These are phyloP conservation scores for Brassicogethes aeneus DNA, from an alignment of 2,888 invertebrate species.

Conservation along the genomic window DNA sequence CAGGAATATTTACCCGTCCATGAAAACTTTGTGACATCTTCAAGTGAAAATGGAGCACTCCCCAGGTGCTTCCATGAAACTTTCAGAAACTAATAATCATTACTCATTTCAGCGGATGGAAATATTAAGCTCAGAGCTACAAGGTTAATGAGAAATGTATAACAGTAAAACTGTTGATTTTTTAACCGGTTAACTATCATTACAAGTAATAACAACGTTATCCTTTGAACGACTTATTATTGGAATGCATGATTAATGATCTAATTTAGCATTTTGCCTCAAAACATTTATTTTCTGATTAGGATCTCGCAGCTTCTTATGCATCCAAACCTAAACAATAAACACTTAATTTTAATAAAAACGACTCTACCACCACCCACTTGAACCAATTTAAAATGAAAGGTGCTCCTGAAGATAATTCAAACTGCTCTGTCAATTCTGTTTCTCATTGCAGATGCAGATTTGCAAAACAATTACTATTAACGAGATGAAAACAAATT, in stretches of 20 bases:
- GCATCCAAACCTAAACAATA: too few species aligned
- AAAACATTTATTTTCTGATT: not conserved
- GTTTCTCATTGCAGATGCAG: too few species aligned
- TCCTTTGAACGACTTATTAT: not conserved
- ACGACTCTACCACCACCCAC: too few species aligned
- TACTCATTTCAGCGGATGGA: slow-evolving; percentile 1
- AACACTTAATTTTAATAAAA: too few species aligned
- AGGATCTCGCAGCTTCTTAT: not conserved
- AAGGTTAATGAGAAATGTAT: slow-evolving; percentile 1
- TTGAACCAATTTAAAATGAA: too few species aligned
- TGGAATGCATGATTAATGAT: not conserved
- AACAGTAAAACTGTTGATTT: not conserved
- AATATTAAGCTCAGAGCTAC: slow-evolving; percentile 2
- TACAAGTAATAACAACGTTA: not conserved
- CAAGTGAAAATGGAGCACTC: not conserved
- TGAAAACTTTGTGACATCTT: not conserved
- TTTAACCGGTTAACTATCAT: not conserved
- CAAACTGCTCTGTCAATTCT: too few species aligned
- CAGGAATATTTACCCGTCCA: not conserved
- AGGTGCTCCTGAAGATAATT: too few species aligned
- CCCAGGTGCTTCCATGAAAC: not conserved
- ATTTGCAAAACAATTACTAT: too few species aligned
- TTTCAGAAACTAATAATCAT: slow-evolving; percentile 2
- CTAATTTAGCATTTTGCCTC: not conserved
- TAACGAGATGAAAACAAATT: too few species aligned